Evolutionary conservation across 2,797 vertebrate species (phyloP).

Genomic region (Cuculus canorus): DNA sequence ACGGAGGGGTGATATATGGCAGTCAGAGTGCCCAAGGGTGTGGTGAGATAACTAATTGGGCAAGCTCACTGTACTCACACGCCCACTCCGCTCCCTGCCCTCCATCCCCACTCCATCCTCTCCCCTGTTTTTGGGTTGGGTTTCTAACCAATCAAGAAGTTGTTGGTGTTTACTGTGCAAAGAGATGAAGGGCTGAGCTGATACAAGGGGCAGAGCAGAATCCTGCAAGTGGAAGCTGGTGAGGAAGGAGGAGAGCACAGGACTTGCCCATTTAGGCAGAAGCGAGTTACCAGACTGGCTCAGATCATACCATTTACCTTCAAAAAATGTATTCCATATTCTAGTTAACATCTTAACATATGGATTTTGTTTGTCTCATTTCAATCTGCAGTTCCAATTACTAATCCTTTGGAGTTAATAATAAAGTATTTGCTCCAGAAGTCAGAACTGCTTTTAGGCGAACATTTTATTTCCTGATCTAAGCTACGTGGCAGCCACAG

Average conservation of each 20-base stretch:
- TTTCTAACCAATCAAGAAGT: neutral
- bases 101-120: neutral
- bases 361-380: neutral
- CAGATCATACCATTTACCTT: neutral
- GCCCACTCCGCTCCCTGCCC: neutral
- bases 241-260: neutral
- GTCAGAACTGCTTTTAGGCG: neutral
- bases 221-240: neutral
- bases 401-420: neutral
- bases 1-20: neutral
- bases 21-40: neutral
- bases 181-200: neutral
- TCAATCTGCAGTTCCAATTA: neutral
- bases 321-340: neutral
- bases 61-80: fast-evolving
- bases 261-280: fast-evolving
- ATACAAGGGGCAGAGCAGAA: neutral
- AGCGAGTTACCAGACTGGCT: neutral
- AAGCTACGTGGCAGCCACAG: neutral
- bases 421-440: neutral
- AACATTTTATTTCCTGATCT: neutral
- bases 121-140: neutral
- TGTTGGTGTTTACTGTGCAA: neutral
- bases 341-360: neutral
- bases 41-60: neutral